Conservation (phyloP, 2,888 invertebrate genomes). For the Nudaria mundana region DNA sequence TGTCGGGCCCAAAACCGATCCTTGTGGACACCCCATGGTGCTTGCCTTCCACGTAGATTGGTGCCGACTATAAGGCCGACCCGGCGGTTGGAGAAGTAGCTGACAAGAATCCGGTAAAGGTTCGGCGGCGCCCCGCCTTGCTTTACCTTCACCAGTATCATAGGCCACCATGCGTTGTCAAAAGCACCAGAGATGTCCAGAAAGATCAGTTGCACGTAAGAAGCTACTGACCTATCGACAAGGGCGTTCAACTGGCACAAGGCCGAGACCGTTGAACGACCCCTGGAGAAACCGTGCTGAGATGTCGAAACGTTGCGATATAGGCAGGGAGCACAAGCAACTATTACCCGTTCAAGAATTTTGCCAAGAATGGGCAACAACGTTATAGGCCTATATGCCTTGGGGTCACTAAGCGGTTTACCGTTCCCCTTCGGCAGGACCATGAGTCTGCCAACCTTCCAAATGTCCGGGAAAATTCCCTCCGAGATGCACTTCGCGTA, state of each 20-base stretch:
- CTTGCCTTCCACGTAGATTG: background rate
- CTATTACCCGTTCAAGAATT: constrained; percentile 25
- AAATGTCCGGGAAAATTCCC: constrained; percentile 26
- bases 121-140: background rate
- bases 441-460: constrained; percentile 22
- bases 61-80: background rate
- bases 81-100: background rate
- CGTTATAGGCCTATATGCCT: constrained; percentile 37
- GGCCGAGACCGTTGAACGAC: constrained; percentile 32
- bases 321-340: constrained; percentile 15
- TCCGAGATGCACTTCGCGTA: constrained; percentile 20
- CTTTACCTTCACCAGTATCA: constrained; percentile 29
- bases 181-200: constrained; percentile 40
- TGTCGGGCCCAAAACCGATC: constrained; percentile 14
- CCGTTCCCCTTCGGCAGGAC: background rate
- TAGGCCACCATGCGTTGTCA: constrained; percentile 44
- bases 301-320: constrained; percentile 3
- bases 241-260: background rate
- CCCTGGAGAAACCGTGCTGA: constrained; percentile 39
- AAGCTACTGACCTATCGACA: background rate
- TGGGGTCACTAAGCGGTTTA: constrained; percentile 7
- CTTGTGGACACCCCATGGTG: constrained; percentile 26
- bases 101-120: background rate
- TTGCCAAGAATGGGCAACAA: constrained; percentile 37
- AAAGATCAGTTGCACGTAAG: constrained; percentile 7